Evolutionary conservation across 2,797 vertebrate species (phyloP).

Genomic region (Octomys mimax): DNA sequence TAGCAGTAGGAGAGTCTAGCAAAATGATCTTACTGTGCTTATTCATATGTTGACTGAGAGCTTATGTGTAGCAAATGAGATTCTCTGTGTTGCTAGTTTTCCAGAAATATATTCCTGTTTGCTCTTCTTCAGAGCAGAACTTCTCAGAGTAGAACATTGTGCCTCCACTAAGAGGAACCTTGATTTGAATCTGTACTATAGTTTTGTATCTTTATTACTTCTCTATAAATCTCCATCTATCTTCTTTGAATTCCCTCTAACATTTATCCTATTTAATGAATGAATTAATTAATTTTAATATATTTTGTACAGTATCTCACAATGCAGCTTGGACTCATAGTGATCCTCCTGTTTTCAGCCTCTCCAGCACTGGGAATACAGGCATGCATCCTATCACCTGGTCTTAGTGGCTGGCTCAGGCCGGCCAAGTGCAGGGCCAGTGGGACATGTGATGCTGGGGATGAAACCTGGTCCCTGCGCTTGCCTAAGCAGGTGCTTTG

Average conservation of each 20-base stretch:
- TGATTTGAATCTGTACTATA: conserved; percentile 26
- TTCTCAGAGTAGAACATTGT: background rate
- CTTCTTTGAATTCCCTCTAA: conserved; percentile 1
- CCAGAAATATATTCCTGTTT: conserved; percentile 4
- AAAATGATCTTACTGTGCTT: background rate
- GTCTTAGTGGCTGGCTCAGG: too few species aligned
- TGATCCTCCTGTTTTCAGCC: too few species aligned
- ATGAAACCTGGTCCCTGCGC: too few species aligned
- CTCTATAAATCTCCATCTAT: background rate
- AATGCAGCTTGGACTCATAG: too few species aligned
- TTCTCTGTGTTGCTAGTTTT: conserved; percentile 18
- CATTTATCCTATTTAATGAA: background rate
- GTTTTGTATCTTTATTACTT: background rate
- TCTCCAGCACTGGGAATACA: too few species aligned
- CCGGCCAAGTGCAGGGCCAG: too few species aligned
- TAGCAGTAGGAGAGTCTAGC: background rate
- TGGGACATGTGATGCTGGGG: too few species aligned
- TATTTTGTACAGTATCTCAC: too few species aligned
- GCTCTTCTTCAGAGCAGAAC: background rate
- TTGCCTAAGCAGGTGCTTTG: too few species aligned
- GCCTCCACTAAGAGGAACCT: background rate
- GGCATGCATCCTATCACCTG: too few species aligned
- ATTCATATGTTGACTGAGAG: background rate
- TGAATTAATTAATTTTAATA: too few species aligned
- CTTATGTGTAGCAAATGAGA: background rate